Evolutionary conservation across 2,113 vertebrate genomes (phyloP).

Genomic region (Pyxicephalus adspersus): DNA sequence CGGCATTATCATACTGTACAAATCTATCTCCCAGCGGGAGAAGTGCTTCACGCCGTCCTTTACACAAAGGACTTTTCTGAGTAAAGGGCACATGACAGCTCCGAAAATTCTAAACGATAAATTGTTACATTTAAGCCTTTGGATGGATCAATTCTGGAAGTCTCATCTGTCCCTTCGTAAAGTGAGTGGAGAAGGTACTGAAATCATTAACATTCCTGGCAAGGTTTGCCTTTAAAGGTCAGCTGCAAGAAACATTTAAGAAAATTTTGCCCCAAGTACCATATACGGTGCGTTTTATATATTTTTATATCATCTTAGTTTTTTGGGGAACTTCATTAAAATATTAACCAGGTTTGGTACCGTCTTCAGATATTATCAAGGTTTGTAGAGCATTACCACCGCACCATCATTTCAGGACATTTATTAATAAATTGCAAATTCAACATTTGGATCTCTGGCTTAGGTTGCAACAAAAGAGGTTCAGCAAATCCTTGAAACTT

Average conservation of each 20-base stretch:
- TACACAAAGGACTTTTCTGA: slow-evolving; percentile 14
- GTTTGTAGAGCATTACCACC: no score
- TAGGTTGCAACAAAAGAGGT: no score
- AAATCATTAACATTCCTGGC: not conserved
- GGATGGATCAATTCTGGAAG: slow-evolving; percentile 14
- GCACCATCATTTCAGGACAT: no score
- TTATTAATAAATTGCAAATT: no score
- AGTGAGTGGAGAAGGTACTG: not conserved
- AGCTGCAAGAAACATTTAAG: not conserved
- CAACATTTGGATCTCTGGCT: no score
- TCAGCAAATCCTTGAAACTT: no score
- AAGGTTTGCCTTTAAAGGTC: slow-evolving; percentile 9
- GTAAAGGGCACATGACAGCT: slow-evolving; percentile 5
- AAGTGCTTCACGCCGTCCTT: not conserved
- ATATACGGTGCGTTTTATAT: no score
- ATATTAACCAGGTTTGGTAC: no score
- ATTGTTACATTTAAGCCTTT: not conserved
- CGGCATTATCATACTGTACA: slow-evolving; percentile 18
- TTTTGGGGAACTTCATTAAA: no score
- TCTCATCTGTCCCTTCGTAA: not conserved
- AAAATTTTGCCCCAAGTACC: no score
- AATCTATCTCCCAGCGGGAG: slow-evolving; percentile 34
- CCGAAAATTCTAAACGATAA: slow-evolving; percentile 19
- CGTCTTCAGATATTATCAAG: no score
- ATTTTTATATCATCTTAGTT: no score